Conservation (phyloP, 2,113 vertebrate species). For the Stegostoma tigrinum region DNA sequence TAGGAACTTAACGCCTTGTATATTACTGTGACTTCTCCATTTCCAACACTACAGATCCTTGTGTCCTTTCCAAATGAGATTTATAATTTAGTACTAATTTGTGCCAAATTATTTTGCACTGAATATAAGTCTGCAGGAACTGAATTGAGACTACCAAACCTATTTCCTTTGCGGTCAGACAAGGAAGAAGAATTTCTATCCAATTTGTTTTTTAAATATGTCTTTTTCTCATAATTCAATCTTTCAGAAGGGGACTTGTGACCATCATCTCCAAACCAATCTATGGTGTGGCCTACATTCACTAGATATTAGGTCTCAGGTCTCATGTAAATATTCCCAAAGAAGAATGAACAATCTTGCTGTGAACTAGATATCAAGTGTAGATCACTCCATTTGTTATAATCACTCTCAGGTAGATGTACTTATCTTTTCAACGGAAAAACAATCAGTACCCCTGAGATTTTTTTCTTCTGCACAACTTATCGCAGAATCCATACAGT, state of each 20-base stretch:
- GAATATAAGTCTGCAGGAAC: neutral
- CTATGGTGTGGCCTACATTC: neutral
- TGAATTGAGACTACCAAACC: neutral
- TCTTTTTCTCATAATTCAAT: neutral
- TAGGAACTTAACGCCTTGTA: neutral
- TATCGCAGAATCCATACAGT: too few species aligned
- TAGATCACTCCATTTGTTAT: neutral
- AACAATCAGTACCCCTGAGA: neutral
- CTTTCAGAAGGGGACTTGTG: neutral
- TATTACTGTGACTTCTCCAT: neutral
- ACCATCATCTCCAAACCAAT: neutral
- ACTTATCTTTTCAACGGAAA: neutral
- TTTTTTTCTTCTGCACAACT: neutral
- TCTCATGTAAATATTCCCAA: neutral
- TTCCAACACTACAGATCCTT: neutral
- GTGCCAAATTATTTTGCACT: slow-evolving; percentile 6
- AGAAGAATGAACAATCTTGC: neutral
- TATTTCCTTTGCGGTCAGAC: neutral
- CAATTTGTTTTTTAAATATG: neutral
- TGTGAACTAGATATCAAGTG: neutral
- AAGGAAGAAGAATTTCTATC: neutral
- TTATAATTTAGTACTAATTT: neutral
- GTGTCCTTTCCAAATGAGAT: neutral
- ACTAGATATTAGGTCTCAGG: neutral
- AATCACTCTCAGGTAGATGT: neutral